Evolutionary conservation across 2,113 vertebrate genomes (phyloP).

Genomic region (Chionis minor): DNA sequence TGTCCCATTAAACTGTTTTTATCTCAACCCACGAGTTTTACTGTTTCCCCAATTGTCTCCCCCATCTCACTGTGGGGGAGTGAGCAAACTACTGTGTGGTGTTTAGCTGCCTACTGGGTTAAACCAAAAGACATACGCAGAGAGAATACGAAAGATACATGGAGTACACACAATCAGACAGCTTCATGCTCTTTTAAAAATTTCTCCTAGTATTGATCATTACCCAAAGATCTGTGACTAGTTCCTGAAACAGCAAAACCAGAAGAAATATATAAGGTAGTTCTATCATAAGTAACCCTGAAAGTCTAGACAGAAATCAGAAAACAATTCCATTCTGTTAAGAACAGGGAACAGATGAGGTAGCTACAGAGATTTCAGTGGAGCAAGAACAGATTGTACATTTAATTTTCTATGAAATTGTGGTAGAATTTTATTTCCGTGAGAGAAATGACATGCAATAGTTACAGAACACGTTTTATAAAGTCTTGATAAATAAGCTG

Average conservation of each 20-base stretch:
- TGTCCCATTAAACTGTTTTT: not conserved
- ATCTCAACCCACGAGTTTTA: not conserved
- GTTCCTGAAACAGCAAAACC: not conserved
- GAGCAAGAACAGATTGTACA: not conserved
- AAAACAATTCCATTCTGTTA: not conserved
- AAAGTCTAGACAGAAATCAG: not conserved
- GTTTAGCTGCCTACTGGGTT: not conserved
- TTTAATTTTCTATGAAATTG: not conserved
- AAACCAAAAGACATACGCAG: not conserved
- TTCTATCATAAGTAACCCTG: not conserved
- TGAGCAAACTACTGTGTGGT: not conserved
- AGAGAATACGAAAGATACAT: not conserved
- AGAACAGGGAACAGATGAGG: not conserved
- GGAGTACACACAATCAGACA: not conserved
- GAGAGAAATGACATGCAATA: not conserved
- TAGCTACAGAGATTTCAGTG: not conserved
- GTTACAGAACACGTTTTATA: not conserved
- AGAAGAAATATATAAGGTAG: not conserved
- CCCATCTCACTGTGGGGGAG: not conserved
- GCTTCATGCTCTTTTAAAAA: not conserved
- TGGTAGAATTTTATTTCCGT: not conserved
- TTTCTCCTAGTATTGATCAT: not conserved
- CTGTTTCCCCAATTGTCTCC: not conserved
- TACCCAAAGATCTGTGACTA: not conserved
- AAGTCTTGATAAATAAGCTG: not conserved